Percentiles rank a stretch among this genome's conserved stretches.
These are phyloP conservation scores for Onychostoma macrolepis DNA, from an alignment of 2,113 vertebrate genomes.

Conservation along the genomic window DNA sequence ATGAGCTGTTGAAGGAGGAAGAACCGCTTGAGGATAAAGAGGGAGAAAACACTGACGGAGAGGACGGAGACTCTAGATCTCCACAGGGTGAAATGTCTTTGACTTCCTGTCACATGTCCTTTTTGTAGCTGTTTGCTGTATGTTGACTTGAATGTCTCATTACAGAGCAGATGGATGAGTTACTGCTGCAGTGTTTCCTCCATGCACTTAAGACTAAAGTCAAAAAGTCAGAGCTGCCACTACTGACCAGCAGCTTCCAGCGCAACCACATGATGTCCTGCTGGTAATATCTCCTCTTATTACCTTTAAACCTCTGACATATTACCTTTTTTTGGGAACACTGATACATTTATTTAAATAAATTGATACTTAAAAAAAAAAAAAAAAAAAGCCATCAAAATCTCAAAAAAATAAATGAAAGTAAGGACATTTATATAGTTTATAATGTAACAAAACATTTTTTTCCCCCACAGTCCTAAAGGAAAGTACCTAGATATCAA, in stretches of 20 bases:
- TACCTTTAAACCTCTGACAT: not conserved
- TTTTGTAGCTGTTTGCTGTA: conserved; percentile 21
- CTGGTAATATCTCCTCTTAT: conserved; percentile 80
- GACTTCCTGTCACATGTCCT: not conserved
- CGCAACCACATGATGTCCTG: conserved; percentile 92
- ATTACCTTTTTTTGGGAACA: not conserved
- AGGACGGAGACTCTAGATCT: conserved; percentile 71
- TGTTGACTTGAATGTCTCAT: conserved; percentile 31
- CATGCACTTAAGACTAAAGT: conserved; percentile 91
- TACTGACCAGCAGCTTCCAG: conserved; percentile 92
- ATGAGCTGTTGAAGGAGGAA: conserved; percentile 42
- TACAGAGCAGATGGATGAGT: conserved; percentile 90
- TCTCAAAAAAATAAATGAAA: no score
- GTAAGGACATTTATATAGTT: no score
- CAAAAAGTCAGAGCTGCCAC: conserved; percentile 92
- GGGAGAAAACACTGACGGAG: conserved; percentile 54
- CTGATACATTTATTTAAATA: no score
- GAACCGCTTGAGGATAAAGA: conserved; percentile 55
- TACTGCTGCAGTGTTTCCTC: conserved; percentile 89
- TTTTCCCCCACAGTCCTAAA: conserved; percentile 81
- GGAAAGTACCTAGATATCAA: conserved; percentile 91
- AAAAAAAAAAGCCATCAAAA: no score
- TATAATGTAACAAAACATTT: no score
- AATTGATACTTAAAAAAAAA: no score
- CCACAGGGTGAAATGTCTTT: conserved; percentile 80